These are phyloP conservation scores for Styela plicata DNA, from an alignment of 23 tunicate genomes.

Conservation along the genomic window DNA sequence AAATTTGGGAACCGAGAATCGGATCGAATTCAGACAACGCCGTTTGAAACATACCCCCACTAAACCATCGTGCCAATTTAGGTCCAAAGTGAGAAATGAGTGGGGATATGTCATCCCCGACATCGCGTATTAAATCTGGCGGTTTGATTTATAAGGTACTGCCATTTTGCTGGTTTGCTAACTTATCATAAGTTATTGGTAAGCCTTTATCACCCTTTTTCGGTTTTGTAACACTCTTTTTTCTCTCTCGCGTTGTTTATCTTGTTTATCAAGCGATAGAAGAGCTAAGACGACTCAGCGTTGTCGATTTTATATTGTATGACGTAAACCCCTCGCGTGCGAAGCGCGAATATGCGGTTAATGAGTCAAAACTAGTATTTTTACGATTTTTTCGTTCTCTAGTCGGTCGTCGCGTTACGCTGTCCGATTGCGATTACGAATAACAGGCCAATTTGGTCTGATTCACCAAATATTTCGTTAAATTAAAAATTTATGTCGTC, in stretches of 20 bases:
- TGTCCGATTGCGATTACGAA: background rate
- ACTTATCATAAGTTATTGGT: too few species aligned
- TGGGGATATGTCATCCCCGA: too few species aligned
- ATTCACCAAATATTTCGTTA: too few species aligned
- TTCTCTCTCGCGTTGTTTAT: background rate
- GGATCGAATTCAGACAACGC: too few species aligned
- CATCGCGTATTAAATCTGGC: too few species aligned
- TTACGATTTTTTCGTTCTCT: background rate
- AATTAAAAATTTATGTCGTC: too few species aligned
- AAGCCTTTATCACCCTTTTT: background rate
- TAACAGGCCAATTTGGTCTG: background rate
- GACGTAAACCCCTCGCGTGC: slow-evolving; percentile 36
- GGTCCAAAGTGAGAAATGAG: too few species aligned
- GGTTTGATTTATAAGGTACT: too few species aligned
- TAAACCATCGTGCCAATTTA: too few species aligned
- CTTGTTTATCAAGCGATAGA: background rate
- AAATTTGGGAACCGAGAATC: too few species aligned
- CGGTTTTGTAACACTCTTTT: background rate
- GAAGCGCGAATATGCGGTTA: slow-evolving; percentile 19
- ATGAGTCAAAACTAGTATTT: slow-evolving; percentile 3
- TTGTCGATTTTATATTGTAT: background rate
- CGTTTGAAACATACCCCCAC: too few species aligned
- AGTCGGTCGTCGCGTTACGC: background rate
- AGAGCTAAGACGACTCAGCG: background rate
- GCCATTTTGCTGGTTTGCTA: too few species aligned